These are phyloP conservation scores for Aulostomus chinensis DNA, from an alignment of 2,797 vertebrate genomes.

Conservation along the genomic window DNA sequence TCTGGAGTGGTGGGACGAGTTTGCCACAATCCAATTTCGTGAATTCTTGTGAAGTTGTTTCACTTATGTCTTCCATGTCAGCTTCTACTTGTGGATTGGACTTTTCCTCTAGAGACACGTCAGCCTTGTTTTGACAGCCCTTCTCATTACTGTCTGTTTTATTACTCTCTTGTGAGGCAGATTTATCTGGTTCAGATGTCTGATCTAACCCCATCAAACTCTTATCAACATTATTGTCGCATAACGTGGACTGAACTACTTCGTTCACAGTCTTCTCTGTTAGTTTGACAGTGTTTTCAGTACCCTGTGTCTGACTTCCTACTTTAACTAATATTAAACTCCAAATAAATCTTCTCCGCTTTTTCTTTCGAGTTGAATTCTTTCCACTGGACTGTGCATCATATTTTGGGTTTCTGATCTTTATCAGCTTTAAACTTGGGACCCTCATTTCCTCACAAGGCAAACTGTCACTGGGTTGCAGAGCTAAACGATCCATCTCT, in stretches of 20 bases:
- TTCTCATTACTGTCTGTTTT: conserved; percentile 34
- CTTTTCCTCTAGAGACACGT: conserved; percentile 38
- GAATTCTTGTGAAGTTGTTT: conserved; percentile 53
- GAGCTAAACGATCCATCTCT: conserved; percentile 31
- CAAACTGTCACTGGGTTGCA: conserved; percentile 45
- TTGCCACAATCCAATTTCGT: conserved; percentile 61
- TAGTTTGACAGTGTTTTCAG: conserved; percentile 49
- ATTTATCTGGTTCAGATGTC: conserved; percentile 33
- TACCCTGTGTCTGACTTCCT: conserved; percentile 39
- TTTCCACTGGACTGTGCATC: conserved; percentile 53
- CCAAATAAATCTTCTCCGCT: conserved; percentile 81
- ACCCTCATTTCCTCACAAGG: conserved; percentile 58
- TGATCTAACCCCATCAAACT: conserved; percentile 42
- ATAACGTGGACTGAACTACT: conserved; percentile 28
- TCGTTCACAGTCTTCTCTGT: conserved; percentile 42
- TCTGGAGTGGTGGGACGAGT: conserved; percentile 79
- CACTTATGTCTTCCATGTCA: conserved; percentile 56
- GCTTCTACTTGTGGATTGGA: conserved; percentile 46
- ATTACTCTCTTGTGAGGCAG: conserved; percentile 26
- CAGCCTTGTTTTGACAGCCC: conserved; percentile 25
- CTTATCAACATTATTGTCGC: conserved; percentile 38
- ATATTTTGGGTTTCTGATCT: conserved; percentile 81
- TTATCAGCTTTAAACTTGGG: conserved; percentile 77
- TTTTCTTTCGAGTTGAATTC: conserved; percentile 73
- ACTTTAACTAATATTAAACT: conserved; percentile 77